Percentiles rank a stretch among this genome's conserved stretches.
Evolutionary conservation across 2,888 invertebrate genomes (phyloP).

Genomic region (Spialia ferax): DNA sequence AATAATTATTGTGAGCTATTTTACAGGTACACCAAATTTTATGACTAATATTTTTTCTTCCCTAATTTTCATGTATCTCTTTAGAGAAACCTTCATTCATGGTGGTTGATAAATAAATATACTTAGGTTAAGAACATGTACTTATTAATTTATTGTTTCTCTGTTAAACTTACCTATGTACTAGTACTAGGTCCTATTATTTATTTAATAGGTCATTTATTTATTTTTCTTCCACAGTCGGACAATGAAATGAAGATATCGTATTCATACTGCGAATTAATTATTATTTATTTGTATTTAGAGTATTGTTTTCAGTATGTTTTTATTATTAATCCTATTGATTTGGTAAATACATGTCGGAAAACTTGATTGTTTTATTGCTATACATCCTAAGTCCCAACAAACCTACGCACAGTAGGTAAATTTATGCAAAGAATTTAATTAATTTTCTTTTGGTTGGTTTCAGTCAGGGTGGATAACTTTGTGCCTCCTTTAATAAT

Average conservation of each 20-base stretch:
- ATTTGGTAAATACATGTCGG: conserved; percentile 3
- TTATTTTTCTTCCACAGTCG: background rate
- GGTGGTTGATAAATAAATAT: conserved; percentile 20
- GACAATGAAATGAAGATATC: background rate
- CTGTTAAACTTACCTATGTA: conserved; percentile 14
- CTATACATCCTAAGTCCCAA: too few species aligned
- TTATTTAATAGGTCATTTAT: background rate
- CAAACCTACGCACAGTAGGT: too few species aligned
- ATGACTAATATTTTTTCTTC: background rate
- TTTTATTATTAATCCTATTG: background rate
- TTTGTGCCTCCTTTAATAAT: too few species aligned
- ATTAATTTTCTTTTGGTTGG: too few species aligned
- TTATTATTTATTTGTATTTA: background rate
- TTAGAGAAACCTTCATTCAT: background rate
- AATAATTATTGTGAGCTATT: too few species aligned
- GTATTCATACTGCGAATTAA: background rate
- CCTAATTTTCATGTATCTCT: background rate
- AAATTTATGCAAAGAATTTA: too few species aligned
- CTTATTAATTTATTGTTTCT: conserved; percentile 23
- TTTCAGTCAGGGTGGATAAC: too few species aligned
- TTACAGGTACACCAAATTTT: background rate
- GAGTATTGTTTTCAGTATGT: background rate
- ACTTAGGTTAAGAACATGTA: too few species aligned
- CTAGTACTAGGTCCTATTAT: background rate
- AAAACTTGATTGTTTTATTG: background rate